Evolutionary conservation across 2,113 vertebrate genomes (phyloP).

Genomic region (Ploceus nigricollis): DNA sequence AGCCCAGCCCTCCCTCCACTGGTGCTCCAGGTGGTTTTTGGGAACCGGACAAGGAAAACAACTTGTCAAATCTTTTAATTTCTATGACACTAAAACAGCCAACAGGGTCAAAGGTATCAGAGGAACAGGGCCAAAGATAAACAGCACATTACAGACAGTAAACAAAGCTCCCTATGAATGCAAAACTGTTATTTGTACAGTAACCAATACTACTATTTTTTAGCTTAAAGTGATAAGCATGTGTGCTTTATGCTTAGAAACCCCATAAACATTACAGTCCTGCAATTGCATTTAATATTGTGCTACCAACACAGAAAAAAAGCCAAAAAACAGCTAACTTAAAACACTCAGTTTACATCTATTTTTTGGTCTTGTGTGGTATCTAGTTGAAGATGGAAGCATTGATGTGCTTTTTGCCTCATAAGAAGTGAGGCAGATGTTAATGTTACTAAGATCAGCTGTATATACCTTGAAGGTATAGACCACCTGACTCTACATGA

Average conservation of each 20-base stretch:
- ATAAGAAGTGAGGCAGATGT: conserved; percentile 23
- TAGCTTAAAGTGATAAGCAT: background rate
- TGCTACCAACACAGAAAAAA: background rate
- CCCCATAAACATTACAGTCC: background rate
- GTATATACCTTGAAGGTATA: conserved; percentile 23
- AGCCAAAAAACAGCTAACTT: background rate
- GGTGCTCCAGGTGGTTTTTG: background rate
- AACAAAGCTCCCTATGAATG: conserved; percentile 38
- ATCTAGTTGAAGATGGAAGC: background rate
- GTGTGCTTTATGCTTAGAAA: conserved; percentile 21
- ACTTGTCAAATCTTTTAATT: conserved; percentile 62
- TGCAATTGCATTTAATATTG: background rate
- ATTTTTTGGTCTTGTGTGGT: conserved; percentile 30
- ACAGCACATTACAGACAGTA: conserved; percentile 17
- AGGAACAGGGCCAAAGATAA: conserved; percentile 12
- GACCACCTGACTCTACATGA: conserved; percentile 48
- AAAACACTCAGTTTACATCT: background rate
- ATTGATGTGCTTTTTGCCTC: conserved; percentile 51
- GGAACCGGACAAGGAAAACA: conserved; percentile 17
- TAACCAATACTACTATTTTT: background rate
- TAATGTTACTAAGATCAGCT: conserved; percentile 10
- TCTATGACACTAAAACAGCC: conserved; percentile 43
- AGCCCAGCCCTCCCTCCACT: background rate
- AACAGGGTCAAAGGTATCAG: background rate
- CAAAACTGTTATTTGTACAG: background rate